Evolutionary conservation across 1,140 invertebrate genomes (phyloP), one percentile per base, ranked within the genome.

Genomic region (Sitophilus oryzae): DNA sequence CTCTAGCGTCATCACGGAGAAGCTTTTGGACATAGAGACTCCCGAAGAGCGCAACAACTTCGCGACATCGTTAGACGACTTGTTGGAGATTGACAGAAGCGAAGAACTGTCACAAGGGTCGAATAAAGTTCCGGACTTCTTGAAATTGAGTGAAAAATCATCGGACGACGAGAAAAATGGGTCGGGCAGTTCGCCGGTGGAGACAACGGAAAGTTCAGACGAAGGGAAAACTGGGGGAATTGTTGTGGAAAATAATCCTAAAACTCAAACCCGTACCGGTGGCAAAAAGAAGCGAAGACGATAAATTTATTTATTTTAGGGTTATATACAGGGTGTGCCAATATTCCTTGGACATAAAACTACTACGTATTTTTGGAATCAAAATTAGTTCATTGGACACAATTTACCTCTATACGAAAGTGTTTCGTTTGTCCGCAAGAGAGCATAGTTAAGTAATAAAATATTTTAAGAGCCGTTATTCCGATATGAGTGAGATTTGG

Each of bases 191-290:
- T 69, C 67, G 8, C 64, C 67, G 22, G 50, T 59, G 2, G 69
- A 71, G 47, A 66, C 66, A 22, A 70, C 69, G 0, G 70, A 71
- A 63, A 71, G 70, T 52, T 69, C 70, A 48, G 70, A 71, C 57
- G 70, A 69, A 9, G 64, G 65, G 30, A 71, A 70, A 56, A 18
- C 38, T 20, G 10, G 22, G 10, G 16, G 21, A 10, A 21, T 25
- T 2, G 15, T 25, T 11, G 11, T 14, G 2, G 45, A 44, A 8
- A 11, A 25, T 20, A 45, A 49, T 2, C 40, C 30, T 35, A 46
- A 45, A 35, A 18, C 15, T 9, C 20, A 43, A n/a, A 36, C 14
- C 5, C 22, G 10, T 15, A 41, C 25, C 15, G 38, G 21, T n/a
- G 14, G 42, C 10, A n/a, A 18, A 6, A 37, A 21, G 15, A 50